Percentiles rank a stretch among this genome's conserved stretches.
Conservation (phyloP, 2,797 vertebrate genomes). For the Liasis olivaceus region DNA sequence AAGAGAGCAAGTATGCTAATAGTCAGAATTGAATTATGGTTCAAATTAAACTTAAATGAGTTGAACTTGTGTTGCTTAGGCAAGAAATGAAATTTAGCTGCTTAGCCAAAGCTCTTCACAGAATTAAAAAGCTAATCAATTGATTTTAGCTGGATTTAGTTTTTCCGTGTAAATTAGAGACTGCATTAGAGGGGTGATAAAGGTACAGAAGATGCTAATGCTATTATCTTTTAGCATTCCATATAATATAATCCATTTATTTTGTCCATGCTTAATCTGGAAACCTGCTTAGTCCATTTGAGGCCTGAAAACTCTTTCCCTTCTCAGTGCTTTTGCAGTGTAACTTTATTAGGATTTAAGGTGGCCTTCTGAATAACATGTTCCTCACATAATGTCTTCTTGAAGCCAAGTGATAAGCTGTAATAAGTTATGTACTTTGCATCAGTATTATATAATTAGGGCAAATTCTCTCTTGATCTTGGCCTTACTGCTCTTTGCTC, state of each 20-base stretch:
- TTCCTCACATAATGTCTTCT: neutral
- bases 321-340: neutral
- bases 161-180: neutral
- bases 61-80: neutral
- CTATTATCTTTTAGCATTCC: conserved; percentile 1
- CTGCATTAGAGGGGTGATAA: conserved; percentile 2
- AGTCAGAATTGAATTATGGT: neutral
- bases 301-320: neutral
- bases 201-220: conserved; percentile 23
- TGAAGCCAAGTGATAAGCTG: neutral
- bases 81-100: conserved; percentile 13
- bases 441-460: neutral
- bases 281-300: neutral
- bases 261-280: neutral
- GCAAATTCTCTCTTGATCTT: neutral
- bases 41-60: neutral
- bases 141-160: neutral
- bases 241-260: conserved; percentile 19
- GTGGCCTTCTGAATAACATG: neutral
- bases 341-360: neutral
- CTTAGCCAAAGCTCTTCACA: conserved; percentile 19
- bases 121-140: conserved; percentile 36
- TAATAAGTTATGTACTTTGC: neutral
- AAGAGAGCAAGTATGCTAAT: neutral
- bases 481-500: neutral